These are phyloP conservation scores for Agraylea sexmaculata DNA, from an alignment of 1,140 invertebrate genomes.

Conservation along the genomic window DNA sequence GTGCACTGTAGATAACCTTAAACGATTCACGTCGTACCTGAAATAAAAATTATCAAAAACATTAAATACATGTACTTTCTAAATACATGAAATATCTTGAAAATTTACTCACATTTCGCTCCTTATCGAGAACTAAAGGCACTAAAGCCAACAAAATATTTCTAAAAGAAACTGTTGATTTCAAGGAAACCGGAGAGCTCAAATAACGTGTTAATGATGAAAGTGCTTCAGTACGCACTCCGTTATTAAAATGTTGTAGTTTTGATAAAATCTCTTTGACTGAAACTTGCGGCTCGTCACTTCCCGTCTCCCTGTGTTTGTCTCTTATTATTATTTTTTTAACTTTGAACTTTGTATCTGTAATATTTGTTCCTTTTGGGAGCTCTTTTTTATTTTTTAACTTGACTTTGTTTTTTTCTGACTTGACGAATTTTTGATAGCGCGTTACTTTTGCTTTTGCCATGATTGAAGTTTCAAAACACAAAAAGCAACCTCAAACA, in stretches of 20 bases:
- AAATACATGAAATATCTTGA: too few species aligned
- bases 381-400: slow-evolving; percentile 56
- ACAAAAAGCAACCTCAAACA: too few species aligned
- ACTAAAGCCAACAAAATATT: too few species aligned
- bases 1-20: slow-evolving; percentile 52
- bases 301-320: slow-evolving; percentile 27
- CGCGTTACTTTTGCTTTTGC: slow-evolving; percentile 26
- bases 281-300: slow-evolving; percentile 52
- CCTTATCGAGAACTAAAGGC: slow-evolving; percentile 59
- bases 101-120: slow-evolving; percentile 39
- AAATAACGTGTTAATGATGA: too few species aligned
- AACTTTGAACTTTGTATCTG: slow-evolving; percentile 77
- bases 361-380: slow-evolving; percentile 72
- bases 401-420: slow-evolving; percentile 68
- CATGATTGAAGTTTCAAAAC: neutral
- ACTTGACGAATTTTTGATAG: slow-evolving; percentile 57
- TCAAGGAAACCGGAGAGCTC: too few species aligned
- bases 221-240: slow-evolving; percentile 56
- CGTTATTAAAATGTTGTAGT: slow-evolving; percentile 66
- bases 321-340: slow-evolving; percentile 71
- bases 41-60: slow-evolving; percentile 24
- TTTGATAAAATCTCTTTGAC: slow-evolving; percentile 63
- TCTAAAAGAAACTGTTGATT: too few species aligned
- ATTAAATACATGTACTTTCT: too few species aligned
- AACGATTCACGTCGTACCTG: slow-evolving; percentile 53